phyloP scores from a whole-genome alignment of 2,797 vertebrate genomes.

The Acanthis flammea region DNA sequence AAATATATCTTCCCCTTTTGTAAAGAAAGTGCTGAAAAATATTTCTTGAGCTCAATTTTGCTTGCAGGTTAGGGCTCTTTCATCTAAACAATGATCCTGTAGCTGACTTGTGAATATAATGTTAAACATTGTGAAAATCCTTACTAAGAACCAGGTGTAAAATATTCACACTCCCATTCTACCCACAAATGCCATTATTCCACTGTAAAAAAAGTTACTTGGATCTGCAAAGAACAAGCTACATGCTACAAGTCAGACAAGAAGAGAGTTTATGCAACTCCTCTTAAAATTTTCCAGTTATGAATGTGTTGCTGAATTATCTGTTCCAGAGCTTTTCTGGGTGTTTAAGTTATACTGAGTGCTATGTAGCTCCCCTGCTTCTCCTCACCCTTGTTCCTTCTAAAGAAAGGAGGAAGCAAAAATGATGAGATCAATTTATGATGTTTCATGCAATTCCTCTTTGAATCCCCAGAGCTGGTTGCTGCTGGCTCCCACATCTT shows the following conservation, averaged over 20 bases:
- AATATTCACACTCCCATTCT: neutral
- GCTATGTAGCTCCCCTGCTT: neutral
- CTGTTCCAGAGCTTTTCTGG: neutral
- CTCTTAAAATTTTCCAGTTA: neutral
- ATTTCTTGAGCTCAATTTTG: neutral
- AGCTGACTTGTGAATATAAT: neutral
- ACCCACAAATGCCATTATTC: neutral
- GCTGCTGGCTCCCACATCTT: neutral
- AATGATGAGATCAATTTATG: neutral
- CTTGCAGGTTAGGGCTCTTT: neutral
- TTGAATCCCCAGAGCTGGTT: neutral
- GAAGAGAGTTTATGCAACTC: neutral
- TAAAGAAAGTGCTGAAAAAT: neutral
- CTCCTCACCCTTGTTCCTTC: neutral
- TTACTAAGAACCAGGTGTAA: neutral
- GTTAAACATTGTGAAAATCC: neutral
- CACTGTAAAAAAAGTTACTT: neutral
- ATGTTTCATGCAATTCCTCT: neutral
- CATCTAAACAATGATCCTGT: neutral
- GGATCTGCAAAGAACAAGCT: neutral
- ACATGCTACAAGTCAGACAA: neutral
- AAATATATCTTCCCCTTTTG: neutral
- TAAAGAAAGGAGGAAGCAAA: neutral
- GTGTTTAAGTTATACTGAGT: neutral
- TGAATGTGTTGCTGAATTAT: neutral